A percentile compares a stretch with the other conserved stretches of the same genome.
Evolutionary conservation across 2,113 vertebrate genomes (phyloP).

Genomic region (Delphinus delphis): DNA sequence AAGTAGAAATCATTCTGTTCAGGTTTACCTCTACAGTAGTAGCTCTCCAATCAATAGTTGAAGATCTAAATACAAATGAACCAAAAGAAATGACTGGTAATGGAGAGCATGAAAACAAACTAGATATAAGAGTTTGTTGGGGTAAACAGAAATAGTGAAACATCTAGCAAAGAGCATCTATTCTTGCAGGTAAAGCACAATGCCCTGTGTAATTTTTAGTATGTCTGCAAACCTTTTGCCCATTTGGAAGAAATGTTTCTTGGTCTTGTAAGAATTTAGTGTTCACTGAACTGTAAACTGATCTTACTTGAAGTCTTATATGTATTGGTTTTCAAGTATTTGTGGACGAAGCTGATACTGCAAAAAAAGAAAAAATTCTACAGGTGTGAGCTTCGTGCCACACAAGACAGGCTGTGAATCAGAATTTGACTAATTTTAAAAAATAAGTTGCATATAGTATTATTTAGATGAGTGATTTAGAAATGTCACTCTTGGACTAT

Average conservation of each 20-base stretch:
- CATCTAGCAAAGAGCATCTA: neutral
- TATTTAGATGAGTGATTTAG: neutral
- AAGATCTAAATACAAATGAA: neutral
- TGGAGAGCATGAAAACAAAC: neutral
- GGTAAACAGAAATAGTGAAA: neutral
- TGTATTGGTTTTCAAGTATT: constrained; percentile 4
- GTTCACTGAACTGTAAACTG: constrained; percentile 17
- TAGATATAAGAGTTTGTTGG: too few relatives aligned
- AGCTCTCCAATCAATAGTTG: neutral
- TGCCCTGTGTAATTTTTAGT: neutral
- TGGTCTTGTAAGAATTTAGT: neutral
- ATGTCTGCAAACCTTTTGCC: neutral
- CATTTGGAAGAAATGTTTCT: neutral
- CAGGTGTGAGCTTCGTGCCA: neutral
- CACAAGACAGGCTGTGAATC: neutral
- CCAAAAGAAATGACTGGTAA: neutral
- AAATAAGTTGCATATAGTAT: neutral
- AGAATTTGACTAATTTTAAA: neutral
- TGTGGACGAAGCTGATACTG: neutral
- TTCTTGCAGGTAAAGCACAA: neutral
- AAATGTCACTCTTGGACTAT: neutral
- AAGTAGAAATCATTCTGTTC: neutral
- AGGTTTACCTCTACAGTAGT: neutral
- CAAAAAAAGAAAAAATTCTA: neutral
- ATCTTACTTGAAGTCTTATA: neutral